Evolutionary conservation across 2,797 vertebrate genomes (phyloP).

Genomic region (Pachyuromys duprasi): DNA sequence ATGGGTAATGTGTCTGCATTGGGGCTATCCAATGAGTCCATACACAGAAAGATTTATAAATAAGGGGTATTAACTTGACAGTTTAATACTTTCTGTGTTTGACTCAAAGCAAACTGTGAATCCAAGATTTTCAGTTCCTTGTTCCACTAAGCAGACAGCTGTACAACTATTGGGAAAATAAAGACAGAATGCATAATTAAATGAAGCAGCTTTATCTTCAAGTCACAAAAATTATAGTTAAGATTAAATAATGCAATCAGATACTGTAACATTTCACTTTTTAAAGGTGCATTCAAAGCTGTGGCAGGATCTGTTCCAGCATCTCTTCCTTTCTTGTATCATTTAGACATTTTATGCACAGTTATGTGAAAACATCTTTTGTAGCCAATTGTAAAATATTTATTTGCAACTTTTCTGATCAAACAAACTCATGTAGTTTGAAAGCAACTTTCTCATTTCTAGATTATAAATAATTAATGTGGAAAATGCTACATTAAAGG

Average conservation of each 20-base stretch:
- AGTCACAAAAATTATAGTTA: neutral
- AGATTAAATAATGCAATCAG: neutral
- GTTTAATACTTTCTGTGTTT: neutral
- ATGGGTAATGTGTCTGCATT: too few species aligned
- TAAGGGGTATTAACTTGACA: neutral
- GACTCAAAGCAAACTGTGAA: neutral
- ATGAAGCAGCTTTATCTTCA: neutral
- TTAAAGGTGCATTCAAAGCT: too few species aligned
- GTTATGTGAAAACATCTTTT: neutral
- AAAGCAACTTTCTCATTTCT: neutral
- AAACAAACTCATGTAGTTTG: neutral
- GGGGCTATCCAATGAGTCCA: neutral
- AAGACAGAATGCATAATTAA: neutral
- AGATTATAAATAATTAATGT: neutral
- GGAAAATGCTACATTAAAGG: neutral
- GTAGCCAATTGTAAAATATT: neutral
- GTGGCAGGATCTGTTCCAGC: neutral
- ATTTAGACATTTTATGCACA: neutral
- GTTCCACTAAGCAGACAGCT: neutral
- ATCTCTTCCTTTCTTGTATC: neutral
- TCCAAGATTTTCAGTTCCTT: neutral
- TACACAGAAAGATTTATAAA: neutral
- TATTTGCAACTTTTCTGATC: conserved; percentile 25
- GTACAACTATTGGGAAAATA: neutral
- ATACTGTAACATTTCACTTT: neutral